Percentiles rank a stretch among this genome's conserved stretches.
phyloP scores from a whole-genome alignment of 2,113 vertebrate genomes.

The Proteles cristata region DNA sequence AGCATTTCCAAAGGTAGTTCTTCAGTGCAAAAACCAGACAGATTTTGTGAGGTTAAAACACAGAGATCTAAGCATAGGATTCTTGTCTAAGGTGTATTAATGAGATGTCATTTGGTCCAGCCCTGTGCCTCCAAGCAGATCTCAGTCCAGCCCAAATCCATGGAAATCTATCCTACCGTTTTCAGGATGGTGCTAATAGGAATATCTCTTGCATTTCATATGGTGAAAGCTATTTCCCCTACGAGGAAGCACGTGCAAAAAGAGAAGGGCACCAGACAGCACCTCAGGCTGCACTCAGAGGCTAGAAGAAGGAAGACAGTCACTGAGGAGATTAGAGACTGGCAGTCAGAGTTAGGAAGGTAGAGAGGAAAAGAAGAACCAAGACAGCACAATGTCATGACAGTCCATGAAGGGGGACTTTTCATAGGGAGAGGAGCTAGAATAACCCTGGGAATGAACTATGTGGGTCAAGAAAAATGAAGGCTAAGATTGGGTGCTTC shows the following conservation, averaged over 20 bases:
- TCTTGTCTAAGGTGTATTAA: neutral
- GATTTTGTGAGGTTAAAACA: neutral
- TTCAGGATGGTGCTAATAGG: neutral
- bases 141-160: neutral
- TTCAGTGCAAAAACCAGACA: neutral
- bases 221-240: neutral
- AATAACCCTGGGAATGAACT: neutral
- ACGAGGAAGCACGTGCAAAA: neutral
- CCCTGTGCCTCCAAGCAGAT: neutral
- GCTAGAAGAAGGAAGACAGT: neutral
- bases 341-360: neutral
- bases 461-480: neutral
- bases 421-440: neutral
- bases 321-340: neutral
- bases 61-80: neutral
- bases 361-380: neutral
- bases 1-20: neutral
- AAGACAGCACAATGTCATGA: neutral
- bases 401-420: neutral
- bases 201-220: neutral
- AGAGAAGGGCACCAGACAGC: neutral
- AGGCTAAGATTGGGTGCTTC: neutral
- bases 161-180: neutral
- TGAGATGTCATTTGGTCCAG: neutral
- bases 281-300: neutral